Base-by-base conservation (phyloP, 2,797 vertebrate genomes). In the Kryptolebias ocellatus region DNA sequence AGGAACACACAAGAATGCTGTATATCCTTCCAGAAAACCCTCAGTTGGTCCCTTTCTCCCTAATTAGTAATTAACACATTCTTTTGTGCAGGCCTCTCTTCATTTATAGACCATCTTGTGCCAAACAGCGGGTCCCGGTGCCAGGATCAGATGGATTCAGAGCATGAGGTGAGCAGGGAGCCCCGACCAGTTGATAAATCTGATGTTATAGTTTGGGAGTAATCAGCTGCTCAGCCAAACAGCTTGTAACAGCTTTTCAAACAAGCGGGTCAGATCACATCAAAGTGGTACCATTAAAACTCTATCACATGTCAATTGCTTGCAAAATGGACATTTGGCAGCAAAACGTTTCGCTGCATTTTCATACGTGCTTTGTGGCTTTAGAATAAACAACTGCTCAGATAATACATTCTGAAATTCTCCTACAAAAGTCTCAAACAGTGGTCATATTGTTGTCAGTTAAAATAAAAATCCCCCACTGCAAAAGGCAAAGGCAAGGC, bases 51-150 rank as follows among this genome's bases (percentile, higher is more conserved):
- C 81, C 83, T 86, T 84, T 87, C 80, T 83, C 80, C 87, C 86
- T 92, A 92, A 93, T 94, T 92, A 92, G 90, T 92, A 87, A 93
- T 93, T 93, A 93, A 90, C 90, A 92, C 91, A 77, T 93, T 93
- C 83, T 89, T 93, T 90, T 90, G 88, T 86, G 80, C 76, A 79
- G 91, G 88, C 83, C 84, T 83, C 81, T 87, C 87, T 92, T 89
- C 91, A 92, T 94, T 92, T 92, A 92, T 90, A 89, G 87, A 67
- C 77, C 52, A 42, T 64, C 70, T 70, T 79, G 80, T 93, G 94
- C 95, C 95, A 96, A 95, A 88, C 82, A 89, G 92, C 83, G 83
- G 90, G 93, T 94, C 93, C 92, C 92, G 83, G 74, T 59, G 82
- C 89, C 94, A 93, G 93, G 86, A 93, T 95, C 85, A 90, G 92